A percentile compares a stretch with the other conserved stretches of the same genome.
Conservation (phyloP, 2,888 invertebrate genomes). For the Drosophila paramelanica region DNA sequence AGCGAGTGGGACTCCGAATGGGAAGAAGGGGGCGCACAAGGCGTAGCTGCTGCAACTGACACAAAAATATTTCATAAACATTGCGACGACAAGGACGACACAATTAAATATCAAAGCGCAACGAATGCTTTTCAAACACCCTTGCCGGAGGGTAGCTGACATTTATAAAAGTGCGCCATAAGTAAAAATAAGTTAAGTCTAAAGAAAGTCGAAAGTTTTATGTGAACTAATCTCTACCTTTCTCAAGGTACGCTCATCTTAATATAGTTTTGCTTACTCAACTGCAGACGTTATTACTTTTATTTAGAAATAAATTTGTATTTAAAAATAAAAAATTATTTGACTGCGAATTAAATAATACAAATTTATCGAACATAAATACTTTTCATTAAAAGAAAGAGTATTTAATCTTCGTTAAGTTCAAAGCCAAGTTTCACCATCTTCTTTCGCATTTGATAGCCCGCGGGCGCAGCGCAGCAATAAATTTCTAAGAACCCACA, state of each 20-base stretch:
- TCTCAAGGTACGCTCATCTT: too few relatives aligned
- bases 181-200: too few relatives aligned
- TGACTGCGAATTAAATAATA: neutral
- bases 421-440: neutral
- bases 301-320: too few relatives aligned
- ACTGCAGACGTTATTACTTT: too few relatives aligned
- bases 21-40: neutral
- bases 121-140: conserved; percentile 20
- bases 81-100: conserved; percentile 34
- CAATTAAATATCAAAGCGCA: conserved; percentile 73
- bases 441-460: conserved; percentile 27
- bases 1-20: neutral
- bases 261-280: too few relatives aligned
- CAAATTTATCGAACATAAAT: neutral
- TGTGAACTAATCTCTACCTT: too few relatives aligned
- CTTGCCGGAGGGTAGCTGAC: neutral
- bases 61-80: conserved; percentile 65
- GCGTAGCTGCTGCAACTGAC: conserved; percentile 34
- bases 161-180: neutral
- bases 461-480: conserved; percentile 33
- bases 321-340: too few relatives aligned
- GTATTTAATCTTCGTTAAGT: conserved; percentile 9
- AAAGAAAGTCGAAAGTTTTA: too few relatives aligned
- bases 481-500: conserved; percentile 35
- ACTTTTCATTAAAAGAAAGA: neutral